Conservation (phyloP, 2,113 vertebrate species). For the Cebidichthys violaceus region DNA sequence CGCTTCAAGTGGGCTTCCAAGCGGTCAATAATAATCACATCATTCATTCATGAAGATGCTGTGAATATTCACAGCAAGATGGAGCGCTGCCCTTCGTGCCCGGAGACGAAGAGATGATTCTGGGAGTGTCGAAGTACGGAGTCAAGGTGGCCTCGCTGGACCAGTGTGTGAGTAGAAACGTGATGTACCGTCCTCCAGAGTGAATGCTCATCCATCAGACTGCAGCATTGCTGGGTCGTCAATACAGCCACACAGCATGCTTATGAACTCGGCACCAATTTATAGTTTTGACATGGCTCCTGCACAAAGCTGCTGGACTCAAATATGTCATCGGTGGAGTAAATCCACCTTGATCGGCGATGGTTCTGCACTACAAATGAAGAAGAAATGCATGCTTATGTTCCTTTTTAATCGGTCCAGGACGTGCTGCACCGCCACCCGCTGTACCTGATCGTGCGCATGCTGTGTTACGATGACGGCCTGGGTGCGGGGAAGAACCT, state of each 20-base stretch:
- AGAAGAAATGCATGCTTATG: neutral
- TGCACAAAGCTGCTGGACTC: slow-evolving; percentile 14
- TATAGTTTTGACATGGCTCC: slow-evolving; percentile 8
- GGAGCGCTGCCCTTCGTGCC: slow-evolving; percentile 97
- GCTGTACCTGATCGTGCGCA: slow-evolving; percentile 93
- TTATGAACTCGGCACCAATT: slow-evolving; percentile 18
- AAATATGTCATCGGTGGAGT: neutral
- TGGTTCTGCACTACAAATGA: neutral
- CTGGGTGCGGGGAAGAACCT: slow-evolving; percentile 94
- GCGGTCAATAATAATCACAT: too few relatives aligned
- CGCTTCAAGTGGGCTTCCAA: neutral
- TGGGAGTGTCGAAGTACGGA: slow-evolving; percentile 95
- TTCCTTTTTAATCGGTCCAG: slow-evolving; percentile 75
- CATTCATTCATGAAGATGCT: neutral
- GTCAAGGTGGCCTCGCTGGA: slow-evolving; percentile 95
- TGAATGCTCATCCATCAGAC: slow-evolving; percentile 15
- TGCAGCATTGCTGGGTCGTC: slow-evolving; percentile 11
- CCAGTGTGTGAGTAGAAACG: slow-evolving; percentile 91
- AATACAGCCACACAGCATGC: neutral
- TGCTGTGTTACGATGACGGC: slow-evolving; percentile 98
- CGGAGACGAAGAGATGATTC: slow-evolving; percentile 93
- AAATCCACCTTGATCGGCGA: neutral
- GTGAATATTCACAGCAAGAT: slow-evolving; percentile 89
- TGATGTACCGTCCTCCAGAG: neutral
- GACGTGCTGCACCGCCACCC: slow-evolving; percentile 95